Base-by-base conservation (phyloP, 2,888 invertebrate genomes). In the Adelphocoris suturalis region DNA sequence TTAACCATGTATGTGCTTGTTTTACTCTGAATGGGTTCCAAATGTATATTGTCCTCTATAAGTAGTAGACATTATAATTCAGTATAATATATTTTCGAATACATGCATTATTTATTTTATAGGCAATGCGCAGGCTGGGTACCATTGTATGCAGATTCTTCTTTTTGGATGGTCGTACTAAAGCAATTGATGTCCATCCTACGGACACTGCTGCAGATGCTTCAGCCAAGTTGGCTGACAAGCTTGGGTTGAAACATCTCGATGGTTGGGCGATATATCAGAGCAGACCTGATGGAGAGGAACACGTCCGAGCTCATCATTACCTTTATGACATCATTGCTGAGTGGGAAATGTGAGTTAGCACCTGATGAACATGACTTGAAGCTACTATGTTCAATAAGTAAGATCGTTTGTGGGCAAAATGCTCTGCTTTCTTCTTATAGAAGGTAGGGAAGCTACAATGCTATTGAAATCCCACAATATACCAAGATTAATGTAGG, bases 211-310 rank as follows among this genome's bases (percentile, higher is more conserved):
- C 98, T 0, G 96, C 97, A 28, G 98, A 98, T 92, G 98, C 98
- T 0, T 96, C 98, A 3, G 95, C 96, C 2, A 97, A 98, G 92
- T 94, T 99, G 47, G 98, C 98, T 0, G 97, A 98, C 93, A 97
- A 98, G 93, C 94, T 97, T 86, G 97, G 97, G 46, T 95, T 99
- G 28, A 94, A 96, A 80, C 96, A 96, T 89, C 94, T 97, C 23
- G 97, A 98, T 91, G 99, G 99, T 88, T 99, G 99, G 99, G 98
- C 98, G 0, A 97, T 99, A 91, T 99, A 98, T 93, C 97, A 98
- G 93, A 97, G 97, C 92, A 95, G 97, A 7, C 96, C 96, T 0
- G 97, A 97, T 92, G 96, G 96, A 0, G 98, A 98, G 93, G 97
- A 98, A 92, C 98, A 98, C 92, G 97, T 99, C 28, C 95, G 97